phyloP scores from a whole-genome alignment of 2,797 vertebrate species.

The Holocentrus rufus region DNA sequence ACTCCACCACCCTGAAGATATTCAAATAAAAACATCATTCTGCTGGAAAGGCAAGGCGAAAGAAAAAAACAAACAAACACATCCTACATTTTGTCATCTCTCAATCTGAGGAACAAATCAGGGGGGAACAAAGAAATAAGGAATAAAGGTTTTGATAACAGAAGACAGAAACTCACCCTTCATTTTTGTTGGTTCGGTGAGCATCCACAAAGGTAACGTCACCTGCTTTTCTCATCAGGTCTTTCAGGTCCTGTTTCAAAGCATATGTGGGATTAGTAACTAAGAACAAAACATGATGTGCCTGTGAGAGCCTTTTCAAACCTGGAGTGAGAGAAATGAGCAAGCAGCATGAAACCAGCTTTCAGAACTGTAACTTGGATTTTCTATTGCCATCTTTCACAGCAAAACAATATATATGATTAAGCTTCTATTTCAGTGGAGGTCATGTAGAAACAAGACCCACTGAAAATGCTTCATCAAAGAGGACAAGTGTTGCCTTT shows the following conservation, averaged over 20 bases:
- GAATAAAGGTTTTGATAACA: fast-evolving
- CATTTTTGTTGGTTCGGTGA: slow-evolving; percentile 93
- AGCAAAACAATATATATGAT: slow-evolving; percentile 39
- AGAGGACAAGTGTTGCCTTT: slow-evolving; percentile 49
- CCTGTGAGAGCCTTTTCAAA: slow-evolving; percentile 63
- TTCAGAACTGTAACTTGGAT: slow-evolving; percentile 48
- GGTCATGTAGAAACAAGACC: slow-evolving; percentile 62
- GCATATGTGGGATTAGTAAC: slow-evolving; percentile 66
- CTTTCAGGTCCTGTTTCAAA: slow-evolving; percentile 91
- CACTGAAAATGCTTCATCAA: slow-evolving; percentile 48
- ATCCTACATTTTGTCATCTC: background rate
- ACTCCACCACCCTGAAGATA: slow-evolving; percentile 89
- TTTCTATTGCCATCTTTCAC: slow-evolving; percentile 59
- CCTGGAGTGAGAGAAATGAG: slow-evolving; percentile 70
- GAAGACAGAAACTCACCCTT: slow-evolving; percentile 81
- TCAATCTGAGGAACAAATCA: background rate
- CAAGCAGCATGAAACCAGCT: slow-evolving; percentile 65
- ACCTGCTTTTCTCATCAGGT: slow-evolving; percentile 95
- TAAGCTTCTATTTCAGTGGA: slow-evolving; percentile 61
- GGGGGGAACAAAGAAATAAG: background rate
- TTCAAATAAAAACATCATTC: background rate
- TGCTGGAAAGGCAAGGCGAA: background rate
- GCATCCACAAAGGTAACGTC: slow-evolving; percentile 96
- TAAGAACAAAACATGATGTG: slow-evolving; percentile 1
- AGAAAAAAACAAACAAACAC: background rate